phyloP scores from a whole-genome alignment of 2,888 invertebrate species.

The Amorpha juglandis region DNA sequence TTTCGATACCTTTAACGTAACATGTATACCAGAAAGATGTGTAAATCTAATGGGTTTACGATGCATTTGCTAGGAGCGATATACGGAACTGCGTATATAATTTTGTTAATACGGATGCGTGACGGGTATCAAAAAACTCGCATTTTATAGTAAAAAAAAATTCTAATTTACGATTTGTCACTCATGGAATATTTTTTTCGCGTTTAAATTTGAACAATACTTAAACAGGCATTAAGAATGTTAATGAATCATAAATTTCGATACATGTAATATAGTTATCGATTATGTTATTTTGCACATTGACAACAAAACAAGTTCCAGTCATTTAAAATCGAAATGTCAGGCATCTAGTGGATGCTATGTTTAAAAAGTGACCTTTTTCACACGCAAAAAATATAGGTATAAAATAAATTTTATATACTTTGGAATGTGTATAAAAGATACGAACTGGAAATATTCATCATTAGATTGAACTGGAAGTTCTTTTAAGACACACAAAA shows the following conservation, averaged over 20 bases:
- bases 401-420: constrained; percentile 42
- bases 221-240: constrained; percentile 1
- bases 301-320: constrained; percentile 33
- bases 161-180: too few relatives aligned
- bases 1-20: too few relatives aligned
- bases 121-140: too few relatives aligned
- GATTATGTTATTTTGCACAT: constrained; percentile 26
- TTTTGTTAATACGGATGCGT: too few relatives aligned
- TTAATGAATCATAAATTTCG: constrained; percentile 7
- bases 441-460: constrained; percentile 30
- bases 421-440: constrained; percentile 49
- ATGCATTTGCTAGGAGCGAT: too few relatives aligned
- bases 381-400: constrained; percentile 36
- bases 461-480: constrained; percentile 45
- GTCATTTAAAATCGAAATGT: constrained; percentile 43
- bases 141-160: too few relatives aligned
- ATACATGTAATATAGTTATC: constrained; percentile 5
- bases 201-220: not conserved
- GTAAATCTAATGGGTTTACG: too few relatives aligned
- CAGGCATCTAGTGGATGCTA: constrained; percentile 35
- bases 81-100: too few relatives aligned
- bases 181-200: too few relatives aligned
- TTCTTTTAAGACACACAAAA: constrained; percentile 48
- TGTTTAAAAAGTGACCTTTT: constrained; percentile 51
- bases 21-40: too few relatives aligned